Base-by-base conservation (phyloP, 2,797 vertebrate species). In the Xerus rutilus region DNA sequence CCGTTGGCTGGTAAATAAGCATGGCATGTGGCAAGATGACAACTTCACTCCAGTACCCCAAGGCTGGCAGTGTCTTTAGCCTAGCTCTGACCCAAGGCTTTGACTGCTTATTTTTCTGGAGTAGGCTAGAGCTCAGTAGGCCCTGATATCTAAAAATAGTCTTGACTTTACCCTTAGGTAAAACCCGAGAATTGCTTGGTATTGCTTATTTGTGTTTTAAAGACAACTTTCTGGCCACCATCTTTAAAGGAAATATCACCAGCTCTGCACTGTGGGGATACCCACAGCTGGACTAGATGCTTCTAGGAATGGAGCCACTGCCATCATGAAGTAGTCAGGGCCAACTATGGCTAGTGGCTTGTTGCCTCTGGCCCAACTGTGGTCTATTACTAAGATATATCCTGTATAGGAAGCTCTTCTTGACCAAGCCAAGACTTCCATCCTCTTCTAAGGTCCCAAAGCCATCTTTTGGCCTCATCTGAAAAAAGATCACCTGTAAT, bases 391-490 rank as follows among this genome's bases (percentile, higher is more conserved):
- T 17, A 23, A 82, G n/a, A 45, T 82, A 69, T 8, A 10, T 65
- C 64, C 72, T 57, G 28, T 28, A 54, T 18, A 32, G 0, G 47
- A 92, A 73, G 72, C 62, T 86, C 43, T 81, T 62, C 32, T 70
- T 70, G 23, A 43, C 49, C 30, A 54, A 89, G 70, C 76, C 73
- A 77, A 67, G 20, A 35, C 49, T 59, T 69, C 59, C 7, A 4
- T 77, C 86, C 73, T 91, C 76, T 91, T 64, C 76, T 15, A 30
- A 95, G n/a, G 9, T n/a, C 79, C 59, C 77, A 13, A 18, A 89
- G 35, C 78, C 47, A 15, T 73, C 45, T 59, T 64, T 52, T 82
- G 67, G 57, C n/a, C 43, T 85, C 6, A 1, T 18, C 91, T 94
- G 30, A 96, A 52, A 86, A 57, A 88, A 69, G n/a, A 20, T 12